Percentiles rank a stretch among this genome's conserved stretches.
phyloP scores from a whole-genome alignment of 2,888 invertebrate species.

The Auanema freiburgensis region DNA sequence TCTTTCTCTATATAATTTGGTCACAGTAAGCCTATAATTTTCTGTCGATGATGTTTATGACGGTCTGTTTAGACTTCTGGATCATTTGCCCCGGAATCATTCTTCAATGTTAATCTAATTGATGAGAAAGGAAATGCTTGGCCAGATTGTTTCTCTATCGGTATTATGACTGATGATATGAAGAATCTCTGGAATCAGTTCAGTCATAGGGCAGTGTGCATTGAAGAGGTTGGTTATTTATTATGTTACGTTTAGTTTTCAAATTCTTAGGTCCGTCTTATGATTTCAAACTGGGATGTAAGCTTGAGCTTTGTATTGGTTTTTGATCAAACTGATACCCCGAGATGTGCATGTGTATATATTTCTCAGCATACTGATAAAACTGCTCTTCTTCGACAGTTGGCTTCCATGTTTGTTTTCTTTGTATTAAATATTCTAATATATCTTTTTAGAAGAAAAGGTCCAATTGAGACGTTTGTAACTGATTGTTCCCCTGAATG shows the following conservation, averaged over 20 bases:
- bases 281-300: conserved; percentile 21
- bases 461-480: conserved; percentile 20
- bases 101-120: conserved; percentile 15
- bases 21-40: conserved; percentile 8
- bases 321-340: conserved; percentile 10
- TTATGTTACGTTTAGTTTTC: background rate
- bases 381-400: conserved; percentile 4
- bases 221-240: conserved; percentile 23
- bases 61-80: conserved; percentile 5
- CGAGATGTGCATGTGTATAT: conserved; percentile 20
- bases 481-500: conserved; percentile 23
- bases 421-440: background rate
- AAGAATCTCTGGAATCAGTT: conserved; percentile 18
- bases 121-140: conserved; percentile 8
- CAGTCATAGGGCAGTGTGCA: conserved; percentile 8
- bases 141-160: conserved; percentile 3
- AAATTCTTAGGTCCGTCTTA: conserved; percentile 22
- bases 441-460: conserved; percentile 3
- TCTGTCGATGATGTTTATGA: background rate
- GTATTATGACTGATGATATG: conserved; percentile 25
- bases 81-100: conserved; percentile 3
- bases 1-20: conserved; percentile 12
- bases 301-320: conserved; percentile 14
- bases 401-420: background rate
- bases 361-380: conserved; percentile 9